Conservation (phyloP, 2,797 vertebrate species). For the Sebastes oblongus region DNA sequence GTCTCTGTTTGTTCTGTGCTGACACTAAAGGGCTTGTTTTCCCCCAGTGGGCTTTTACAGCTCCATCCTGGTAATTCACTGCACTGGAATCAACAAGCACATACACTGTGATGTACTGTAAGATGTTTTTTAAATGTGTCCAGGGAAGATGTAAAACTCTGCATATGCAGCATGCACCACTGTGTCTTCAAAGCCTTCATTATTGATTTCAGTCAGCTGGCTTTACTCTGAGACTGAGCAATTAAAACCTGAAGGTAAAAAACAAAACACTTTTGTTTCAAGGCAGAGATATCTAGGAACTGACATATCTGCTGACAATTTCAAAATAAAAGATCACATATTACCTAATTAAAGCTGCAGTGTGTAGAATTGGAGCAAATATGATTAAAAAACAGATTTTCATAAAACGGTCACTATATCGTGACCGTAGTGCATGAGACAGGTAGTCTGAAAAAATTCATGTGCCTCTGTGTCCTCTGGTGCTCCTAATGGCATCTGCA, state of each 20-base stretch:
- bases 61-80: conserved; percentile 25
- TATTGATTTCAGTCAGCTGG: conserved; percentile 40
- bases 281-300: background rate
- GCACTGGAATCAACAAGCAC: conserved; percentile 13
- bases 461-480: too few relatives aligned
- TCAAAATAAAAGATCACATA: conserved; percentile 1
- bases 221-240: conserved; percentile 6
- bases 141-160: conserved; percentile 16
- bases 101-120: background rate
- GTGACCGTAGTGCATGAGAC: too few relatives aligned
- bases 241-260: conserved; percentile 1
- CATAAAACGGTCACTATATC: too few relatives aligned
- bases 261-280: background rate
- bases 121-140: conserved; percentile 32
- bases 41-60: conserved; percentile 11
- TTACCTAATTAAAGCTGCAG: background rate
- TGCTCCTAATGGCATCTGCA: too few relatives aligned
- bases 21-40: conserved; percentile 25
- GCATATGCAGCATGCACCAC: background rate
- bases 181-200: conserved; percentile 32
- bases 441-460: too few relatives aligned
- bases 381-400: too few relatives aligned
- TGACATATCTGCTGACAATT: background rate
- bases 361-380: too few relatives aligned
- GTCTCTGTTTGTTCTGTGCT: conserved; percentile 19